Base-by-base conservation (phyloP, 1,140 invertebrate genomes). In the Teleopsis dalmanni region DNA sequence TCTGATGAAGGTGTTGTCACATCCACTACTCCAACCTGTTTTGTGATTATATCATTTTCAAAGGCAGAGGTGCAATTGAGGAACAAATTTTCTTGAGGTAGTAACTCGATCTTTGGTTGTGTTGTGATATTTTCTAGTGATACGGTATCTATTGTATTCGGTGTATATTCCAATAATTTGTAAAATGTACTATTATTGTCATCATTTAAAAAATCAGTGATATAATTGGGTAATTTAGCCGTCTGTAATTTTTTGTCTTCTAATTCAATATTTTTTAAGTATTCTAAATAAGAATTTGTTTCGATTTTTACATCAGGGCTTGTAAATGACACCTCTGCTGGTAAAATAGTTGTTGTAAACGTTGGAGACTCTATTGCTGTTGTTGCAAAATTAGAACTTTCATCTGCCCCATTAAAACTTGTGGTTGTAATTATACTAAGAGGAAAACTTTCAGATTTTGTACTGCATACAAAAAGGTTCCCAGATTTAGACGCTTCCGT, bases 321-420 rank as follows among this genome's bases (percentile, higher is more conserved):
- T 6, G 9, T 23, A 5, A 14, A 16, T 40, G 37, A n/a, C 10
- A 16, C 18, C 14, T 34, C 22, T 6, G 18, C 33, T 35, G 19
- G 13, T 35, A 18, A 22, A 35, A 46, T 21, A 46, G 33, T 46
- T 36, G 44, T 46, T 46, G 31, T 46, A 21, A 46, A 19, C 43
- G 21, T 11, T 31, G 2, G 16, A 9, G n/a, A 4, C 43, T 13
- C 2, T 22, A 33, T 33, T 45, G 19, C 31, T 19, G 21, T 21
- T 34, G 8, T 14, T 29, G 16, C 19, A 23, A 27, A 21, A 21
- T 9, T 44, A 18, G n/a, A 21, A 21, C 18, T 33, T 4, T 14
- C 7, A 11, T 33, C 21, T 14, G n/a, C n/a, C n/a, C n/a, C n/a
- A n/a, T n/a, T n/a, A n/a, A n/a, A n/a, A n/a, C n/a, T 3, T 27